Conservation (phyloP, 2,797 vertebrate species). For the Enteromius radiatus region DNA sequence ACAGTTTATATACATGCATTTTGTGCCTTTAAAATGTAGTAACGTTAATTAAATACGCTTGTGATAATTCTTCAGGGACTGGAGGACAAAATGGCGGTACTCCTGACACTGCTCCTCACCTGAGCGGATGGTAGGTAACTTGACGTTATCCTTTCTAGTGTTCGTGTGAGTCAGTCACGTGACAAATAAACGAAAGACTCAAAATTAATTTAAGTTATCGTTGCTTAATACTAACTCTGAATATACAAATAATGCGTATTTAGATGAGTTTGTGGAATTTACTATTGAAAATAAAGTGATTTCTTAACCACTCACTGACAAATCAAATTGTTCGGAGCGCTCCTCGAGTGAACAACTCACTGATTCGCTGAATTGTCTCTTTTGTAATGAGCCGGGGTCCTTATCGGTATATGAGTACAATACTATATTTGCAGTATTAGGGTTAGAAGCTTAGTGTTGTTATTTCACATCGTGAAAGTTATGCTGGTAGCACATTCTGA, state of each 20-base stretch:
- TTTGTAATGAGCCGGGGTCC: not conserved
- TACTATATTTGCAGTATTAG: not conserved
- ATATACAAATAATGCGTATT: not conserved
- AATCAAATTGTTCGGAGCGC: not conserved
- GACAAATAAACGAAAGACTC: not conserved
- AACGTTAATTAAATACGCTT: not conserved
- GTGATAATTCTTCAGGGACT: slow-evolving; percentile 72
- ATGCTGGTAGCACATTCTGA: not conserved
- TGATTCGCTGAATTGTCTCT: not conserved
- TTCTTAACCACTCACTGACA: not conserved
- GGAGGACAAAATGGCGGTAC: slow-evolving; percentile 90
- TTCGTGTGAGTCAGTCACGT: not conserved
- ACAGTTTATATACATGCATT: not conserved
- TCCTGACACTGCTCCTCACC: slow-evolving; percentile 81
- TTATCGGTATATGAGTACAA: not conserved
- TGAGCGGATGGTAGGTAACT: slow-evolving; percentile 84
- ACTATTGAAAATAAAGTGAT: not conserved
- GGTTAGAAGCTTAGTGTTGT: not conserved
- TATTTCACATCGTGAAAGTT: not conserved
- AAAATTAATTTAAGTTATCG: not conserved
- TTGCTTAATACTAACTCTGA: not conserved
- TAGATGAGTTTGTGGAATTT: not conserved
- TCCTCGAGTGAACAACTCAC: not conserved
- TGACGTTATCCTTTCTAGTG: not conserved
- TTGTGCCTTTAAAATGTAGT: not conserved